Conservation (phyloP, 2,888 invertebrate genomes). For the Hemaris fuciformis region DNA sequence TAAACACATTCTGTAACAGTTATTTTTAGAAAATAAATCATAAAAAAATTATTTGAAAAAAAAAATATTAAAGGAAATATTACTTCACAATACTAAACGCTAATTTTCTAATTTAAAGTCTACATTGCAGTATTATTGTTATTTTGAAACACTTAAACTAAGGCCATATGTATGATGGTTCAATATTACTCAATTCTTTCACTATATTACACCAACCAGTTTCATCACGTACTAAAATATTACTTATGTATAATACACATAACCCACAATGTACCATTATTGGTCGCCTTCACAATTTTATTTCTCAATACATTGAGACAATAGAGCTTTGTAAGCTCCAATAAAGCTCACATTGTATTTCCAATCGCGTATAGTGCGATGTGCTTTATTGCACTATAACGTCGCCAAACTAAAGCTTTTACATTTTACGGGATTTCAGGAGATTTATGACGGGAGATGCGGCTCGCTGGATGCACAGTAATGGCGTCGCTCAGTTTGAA, state of each 20-base stretch:
- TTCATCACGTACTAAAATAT: no score
- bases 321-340: slow-evolving; percentile 23
- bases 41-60: no score
- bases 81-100: no score
- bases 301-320: slow-evolving; percentile 1
- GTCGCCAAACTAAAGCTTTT: slow-evolving; percentile 1
- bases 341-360: slow-evolving; percentile 12
- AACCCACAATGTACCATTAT: neutral
- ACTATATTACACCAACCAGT: no score
- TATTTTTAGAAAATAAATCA: no score
- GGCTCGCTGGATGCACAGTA: neutral
- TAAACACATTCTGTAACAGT: no score
- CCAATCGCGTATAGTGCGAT: slow-evolving; percentile 17
- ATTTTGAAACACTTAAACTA: no score
- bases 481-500: neutral
- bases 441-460: slow-evolving; percentile 4
- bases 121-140: no score
- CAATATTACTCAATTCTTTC: no score
- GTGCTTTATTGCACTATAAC: slow-evolving; percentile 18
- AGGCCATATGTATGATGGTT: no score
- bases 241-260: neutral
- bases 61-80: no score
- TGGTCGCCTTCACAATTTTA: neutral
- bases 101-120: no score
- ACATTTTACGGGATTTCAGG: slow-evolving; percentile 9